Conservation (phyloP, 35 echinoderm and acorn worm genomes). For the Stichopus chloronotus region DNA sequence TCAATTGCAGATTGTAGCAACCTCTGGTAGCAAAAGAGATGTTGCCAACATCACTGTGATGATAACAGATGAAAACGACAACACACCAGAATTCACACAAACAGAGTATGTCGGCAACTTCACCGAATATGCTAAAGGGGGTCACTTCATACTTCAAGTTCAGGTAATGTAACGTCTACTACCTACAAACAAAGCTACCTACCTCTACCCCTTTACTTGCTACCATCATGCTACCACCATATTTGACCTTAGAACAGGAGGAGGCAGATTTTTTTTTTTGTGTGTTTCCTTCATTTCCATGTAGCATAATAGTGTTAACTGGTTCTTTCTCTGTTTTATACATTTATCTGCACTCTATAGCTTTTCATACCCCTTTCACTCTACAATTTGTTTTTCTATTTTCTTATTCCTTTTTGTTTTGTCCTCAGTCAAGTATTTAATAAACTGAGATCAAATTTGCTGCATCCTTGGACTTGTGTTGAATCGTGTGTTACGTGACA, state of each 20-base stretch:
- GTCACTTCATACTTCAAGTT: conserved; percentile 8
- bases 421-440: not conserved
- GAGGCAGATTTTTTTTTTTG: too few relatives aligned
- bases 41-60: conserved; percentile 11
- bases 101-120: conserved; percentile 2
- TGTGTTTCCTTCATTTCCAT: too few relatives aligned
- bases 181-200: not conserved
- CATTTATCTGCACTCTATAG: too few relatives aligned
- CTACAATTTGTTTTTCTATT: not conserved
- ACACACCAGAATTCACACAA: conserved; percentile 22
- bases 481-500: too few relatives aligned
- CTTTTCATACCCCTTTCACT: not conserved
- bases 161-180: not conserved
- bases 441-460: too few relatives aligned
- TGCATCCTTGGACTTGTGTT: too few relatives aligned
- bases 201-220: not conserved
- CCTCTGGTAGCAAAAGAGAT: not conserved
- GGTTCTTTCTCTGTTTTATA: too few relatives aligned
- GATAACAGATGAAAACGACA: conserved; percentile 46
- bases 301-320: too few relatives aligned
- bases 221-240: not conserved
- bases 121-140: not conserved
- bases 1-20: conserved; percentile 15
- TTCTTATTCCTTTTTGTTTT: not conserved
- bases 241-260: too few relatives aligned